Base-by-base conservation (phyloP, 2,113 vertebrate species). In the Oxyruncus cristatus region DNA sequence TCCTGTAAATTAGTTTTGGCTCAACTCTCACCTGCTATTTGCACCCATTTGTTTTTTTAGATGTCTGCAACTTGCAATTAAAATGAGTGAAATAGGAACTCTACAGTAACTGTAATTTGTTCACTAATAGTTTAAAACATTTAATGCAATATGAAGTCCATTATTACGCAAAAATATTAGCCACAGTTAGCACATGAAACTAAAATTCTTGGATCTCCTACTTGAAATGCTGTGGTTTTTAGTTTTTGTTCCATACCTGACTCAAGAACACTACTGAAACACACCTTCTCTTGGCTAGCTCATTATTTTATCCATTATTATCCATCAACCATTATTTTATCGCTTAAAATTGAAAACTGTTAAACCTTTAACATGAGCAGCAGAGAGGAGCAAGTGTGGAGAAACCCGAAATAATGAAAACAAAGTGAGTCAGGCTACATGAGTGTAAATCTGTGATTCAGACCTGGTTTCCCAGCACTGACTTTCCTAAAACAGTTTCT, bases 311-410 rank as follows among this genome's bases (percentile, higher is more conserved):
- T 39, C 11, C 23, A 19, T 42, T 79, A 22, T 55, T 55, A 35
- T 62, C 30, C 47, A 63, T 27, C 12, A 47, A 33, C 6, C 19
- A 44, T 30, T 50, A 41, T 27, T 78, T 83, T 55, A 68, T 47
- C 2, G 15, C 13, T 39, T 76, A n/a, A 58, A 75, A 26, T 14
- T 13, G 21, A 76, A 75, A 35, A 68, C 4, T 22, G 3, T 27
- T 80, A 50, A 61, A 33, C 15, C 13, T 75, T 32, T 32, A 79
- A 37, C 30, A 65, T 8, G 14, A 88, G 6, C 27, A 19, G 9
- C 47, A 63, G 35, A 37, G 0, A 2, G 23, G 8, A 19, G 5
- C 4, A 10, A 21, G 6, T 3, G 5, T 26, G 7, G 5, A 3
- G 10, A 74, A 24, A 2, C 4, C 6, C 12, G 23, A 63, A 78